phyloP scores from a whole-genome alignment of 53 echinoderm and acorn worm species.

The Glandiceps talaboti region DNA sequence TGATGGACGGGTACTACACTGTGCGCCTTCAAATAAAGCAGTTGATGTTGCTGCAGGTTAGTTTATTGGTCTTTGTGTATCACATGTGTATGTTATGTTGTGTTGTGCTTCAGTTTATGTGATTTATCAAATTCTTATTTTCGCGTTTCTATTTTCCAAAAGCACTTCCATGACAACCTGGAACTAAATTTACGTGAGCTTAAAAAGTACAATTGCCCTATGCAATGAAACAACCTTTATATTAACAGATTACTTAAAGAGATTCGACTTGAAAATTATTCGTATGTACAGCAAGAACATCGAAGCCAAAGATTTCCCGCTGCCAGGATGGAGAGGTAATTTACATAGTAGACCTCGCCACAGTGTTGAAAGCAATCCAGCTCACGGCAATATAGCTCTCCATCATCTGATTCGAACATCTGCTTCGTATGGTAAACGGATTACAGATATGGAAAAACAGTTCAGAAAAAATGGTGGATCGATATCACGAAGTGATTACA shows the following conservation, averaged over 20 bases:
- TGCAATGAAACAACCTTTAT: no score
- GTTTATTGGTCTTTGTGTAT: no score
- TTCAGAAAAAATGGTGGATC: background rate
- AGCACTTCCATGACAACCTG: no score
- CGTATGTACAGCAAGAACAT: slow-evolving; percentile 93
- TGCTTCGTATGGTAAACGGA: background rate
- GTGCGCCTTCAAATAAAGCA: slow-evolving; percentile 91
- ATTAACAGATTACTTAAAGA: slow-evolving; percentile 51
- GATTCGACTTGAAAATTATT: slow-evolving; percentile 46
- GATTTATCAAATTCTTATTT: no score
- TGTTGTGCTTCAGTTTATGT: no score
- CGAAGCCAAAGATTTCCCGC: slow-evolving; percentile 47
- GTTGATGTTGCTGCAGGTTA: slow-evolving; percentile 80
- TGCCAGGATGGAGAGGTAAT: slow-evolving; percentile 35
- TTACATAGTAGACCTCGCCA: background rate
- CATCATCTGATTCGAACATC: slow-evolving; percentile 25
- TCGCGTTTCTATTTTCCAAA: no score
- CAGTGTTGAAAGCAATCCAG: slow-evolving; percentile 12
- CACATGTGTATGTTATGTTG: no score
- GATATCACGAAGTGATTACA: background rate
- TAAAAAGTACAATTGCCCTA: no score
- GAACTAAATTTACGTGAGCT: no score
- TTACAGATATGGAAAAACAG: background rate
- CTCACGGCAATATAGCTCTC: slow-evolving; percentile 32
- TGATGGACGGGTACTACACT: slow-evolving; percentile 52